Conservation (phyloP, 2,797 vertebrate species). For the Coreius guichenoti region DNA sequence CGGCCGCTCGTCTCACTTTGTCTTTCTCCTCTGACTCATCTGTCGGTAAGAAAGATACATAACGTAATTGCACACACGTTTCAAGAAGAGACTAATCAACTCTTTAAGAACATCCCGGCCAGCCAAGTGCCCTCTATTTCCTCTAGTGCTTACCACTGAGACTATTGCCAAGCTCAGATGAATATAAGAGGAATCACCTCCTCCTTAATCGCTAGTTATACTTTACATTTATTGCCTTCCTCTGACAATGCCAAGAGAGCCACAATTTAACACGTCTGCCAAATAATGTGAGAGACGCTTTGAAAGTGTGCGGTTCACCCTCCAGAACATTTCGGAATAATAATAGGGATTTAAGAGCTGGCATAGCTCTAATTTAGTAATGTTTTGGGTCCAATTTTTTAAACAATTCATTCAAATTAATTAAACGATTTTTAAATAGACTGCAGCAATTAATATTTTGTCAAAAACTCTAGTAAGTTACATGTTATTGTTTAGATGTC, state of each 20-base stretch:
- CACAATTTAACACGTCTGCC: conserved; percentile 63
- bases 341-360: conserved; percentile 66
- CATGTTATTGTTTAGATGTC: no score
- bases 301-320: conserved; percentile 58
- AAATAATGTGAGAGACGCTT: conserved; percentile 66
- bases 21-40: conserved; percentile 87
- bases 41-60: conserved; percentile 63
- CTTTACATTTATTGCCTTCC: conserved; percentile 67
- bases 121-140: conserved; percentile 41
- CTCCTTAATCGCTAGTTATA: conserved; percentile 69
- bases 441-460: no score
- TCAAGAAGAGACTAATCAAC: conserved; percentile 11
- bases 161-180: conserved; percentile 63
- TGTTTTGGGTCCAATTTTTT: conserved; percentile 33
- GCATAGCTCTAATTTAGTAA: conserved; percentile 61
- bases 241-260: conserved; percentile 54
- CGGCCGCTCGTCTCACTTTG: conserved; percentile 90
- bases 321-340: conserved; percentile 61
- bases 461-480: no score
- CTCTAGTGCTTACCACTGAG: conserved; percentile 17
- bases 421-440: no score
- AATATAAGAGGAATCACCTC: conserved; percentile 63
- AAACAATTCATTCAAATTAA: no score
- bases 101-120: conserved; percentile 30
- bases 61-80: neutral